Percentiles rank a stretch among this genome's conserved stretches.
phyloP scores from a whole-genome alignment of 2,888 invertebrate genomes.

The Sepiola atlantica region DNA sequence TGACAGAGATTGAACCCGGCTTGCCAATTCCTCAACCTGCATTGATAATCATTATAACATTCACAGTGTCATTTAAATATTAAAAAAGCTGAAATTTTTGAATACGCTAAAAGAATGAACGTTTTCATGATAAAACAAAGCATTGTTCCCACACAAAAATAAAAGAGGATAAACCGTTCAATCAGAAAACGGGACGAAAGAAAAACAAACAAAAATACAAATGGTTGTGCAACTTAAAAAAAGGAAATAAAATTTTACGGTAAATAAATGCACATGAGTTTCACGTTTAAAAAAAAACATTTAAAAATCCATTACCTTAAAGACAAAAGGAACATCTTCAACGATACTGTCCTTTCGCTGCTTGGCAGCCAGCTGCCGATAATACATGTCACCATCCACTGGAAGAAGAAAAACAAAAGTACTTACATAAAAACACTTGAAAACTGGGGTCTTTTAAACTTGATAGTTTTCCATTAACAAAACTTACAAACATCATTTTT shows the following conservation, averaged over 20 bases:
- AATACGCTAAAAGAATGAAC: not conserved
- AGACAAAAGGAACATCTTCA: constrained; percentile 65
- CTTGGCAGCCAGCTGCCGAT: constrained; percentile 57
- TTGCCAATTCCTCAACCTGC: no score
- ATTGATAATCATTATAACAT: no score
- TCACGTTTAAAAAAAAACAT: not conserved
- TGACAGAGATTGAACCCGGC: no score
- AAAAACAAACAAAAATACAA: not conserved
- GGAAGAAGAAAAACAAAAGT: constrained; percentile 48
- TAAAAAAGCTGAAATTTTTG: not conserved
- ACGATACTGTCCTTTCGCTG: constrained; percentile 63
- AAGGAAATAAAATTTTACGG: not conserved
- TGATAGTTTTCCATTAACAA: no score
- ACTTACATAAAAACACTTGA: not conserved
- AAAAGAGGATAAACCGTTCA: not conserved
- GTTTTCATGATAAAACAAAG: not conserved
- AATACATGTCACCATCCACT: constrained; percentile 64
- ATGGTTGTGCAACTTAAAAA: not conserved
- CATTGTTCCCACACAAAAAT: not conserved
- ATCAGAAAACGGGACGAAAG: no score
- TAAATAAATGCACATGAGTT: not conserved
- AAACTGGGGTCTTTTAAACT: no score
- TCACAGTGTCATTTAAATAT: no score
- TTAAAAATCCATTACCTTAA: constrained; percentile 58
- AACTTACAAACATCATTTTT: no score